Conservation (phyloP, 2,113 vertebrate species). For the Gobio gobio region DNA sequence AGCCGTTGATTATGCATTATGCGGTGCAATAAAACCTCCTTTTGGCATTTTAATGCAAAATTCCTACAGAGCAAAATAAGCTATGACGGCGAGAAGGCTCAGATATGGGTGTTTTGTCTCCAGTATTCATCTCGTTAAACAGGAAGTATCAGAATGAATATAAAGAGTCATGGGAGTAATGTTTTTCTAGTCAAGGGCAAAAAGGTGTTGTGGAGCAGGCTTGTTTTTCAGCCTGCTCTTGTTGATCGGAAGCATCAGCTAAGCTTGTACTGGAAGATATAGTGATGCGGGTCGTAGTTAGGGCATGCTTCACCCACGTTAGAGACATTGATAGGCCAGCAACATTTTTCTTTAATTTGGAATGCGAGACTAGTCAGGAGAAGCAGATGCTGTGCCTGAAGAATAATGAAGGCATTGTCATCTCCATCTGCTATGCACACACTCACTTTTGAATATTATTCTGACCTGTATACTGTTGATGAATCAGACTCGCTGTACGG, state of each 20-base stretch:
- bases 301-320: conserved; percentile 41
- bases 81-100: not conserved
- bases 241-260: conserved; percentile 1
- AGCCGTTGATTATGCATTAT: conserved; percentile 34
- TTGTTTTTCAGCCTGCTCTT: conserved; percentile 18
- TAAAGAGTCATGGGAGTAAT: conserved; percentile 10
- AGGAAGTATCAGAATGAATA: not conserved
- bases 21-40: conserved; percentile 34
- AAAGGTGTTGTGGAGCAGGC: not conserved
- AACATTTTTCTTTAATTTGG: conserved; percentile 40
- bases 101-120: conserved; percentile 23
- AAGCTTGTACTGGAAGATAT: conserved; percentile 17
- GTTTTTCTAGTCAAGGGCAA: conserved; percentile 23
- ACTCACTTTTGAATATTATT: conserved; percentile 34
- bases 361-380: conserved; percentile 33
- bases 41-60: conserved; percentile 36
- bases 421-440: conserved; percentile 34
- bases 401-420: conserved; percentile 47
- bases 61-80: conserved; percentile 32
- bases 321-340: conserved; percentile 24
- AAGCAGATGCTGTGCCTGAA: conserved; percentile 44
- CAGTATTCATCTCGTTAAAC: conserved; percentile 33
- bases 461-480: conserved; percentile 40
- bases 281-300: conserved; percentile 28
- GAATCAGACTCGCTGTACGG: conserved; percentile 1